Evolutionary conservation across 2,797 vertebrate species (phyloP).

Genomic region (Helarctos malayanus): DNA sequence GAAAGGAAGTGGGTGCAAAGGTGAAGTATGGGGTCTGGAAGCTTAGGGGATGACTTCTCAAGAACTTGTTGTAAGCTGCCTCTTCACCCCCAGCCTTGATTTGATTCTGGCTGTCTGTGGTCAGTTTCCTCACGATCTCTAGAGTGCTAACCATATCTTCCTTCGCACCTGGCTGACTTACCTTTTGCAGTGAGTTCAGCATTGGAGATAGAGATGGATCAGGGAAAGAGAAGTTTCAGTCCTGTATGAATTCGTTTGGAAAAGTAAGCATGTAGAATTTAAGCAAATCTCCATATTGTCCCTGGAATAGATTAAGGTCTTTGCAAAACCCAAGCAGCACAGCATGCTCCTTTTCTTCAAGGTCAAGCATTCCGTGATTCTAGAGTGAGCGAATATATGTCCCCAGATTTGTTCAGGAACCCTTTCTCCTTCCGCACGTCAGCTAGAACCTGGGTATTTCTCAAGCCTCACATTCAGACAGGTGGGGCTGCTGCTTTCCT

Average conservation of each 20-base stretch:
- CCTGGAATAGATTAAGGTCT: neutral
- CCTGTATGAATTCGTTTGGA: neutral
- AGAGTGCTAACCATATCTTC: neutral
- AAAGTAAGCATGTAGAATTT: neutral
- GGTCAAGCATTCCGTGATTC: neutral
- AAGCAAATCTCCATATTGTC: neutral
- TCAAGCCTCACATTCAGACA: neutral
- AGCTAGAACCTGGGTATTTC: neutral
- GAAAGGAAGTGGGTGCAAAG: neutral
- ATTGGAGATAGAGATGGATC: neutral
- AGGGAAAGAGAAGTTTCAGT: neutral
- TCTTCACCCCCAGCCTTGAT: neutral
- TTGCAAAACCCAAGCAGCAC: neutral
- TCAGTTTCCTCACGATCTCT: neutral
- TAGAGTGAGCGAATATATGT: neutral
- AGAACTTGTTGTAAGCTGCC: neutral
- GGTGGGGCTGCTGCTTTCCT: rapidly evolving
- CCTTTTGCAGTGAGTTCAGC: neutral
- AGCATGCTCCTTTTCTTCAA: neutral
- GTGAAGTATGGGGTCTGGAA: neutral
- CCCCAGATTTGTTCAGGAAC: neutral
- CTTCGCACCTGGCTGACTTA: neutral
- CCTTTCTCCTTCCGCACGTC: neutral
- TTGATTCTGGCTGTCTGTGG: neutral
- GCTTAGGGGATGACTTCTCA: neutral